These are phyloP conservation scores for Clostera curtula DNA, from an alignment of 2,888 invertebrate genomes.

Conservation along the genomic window DNA sequence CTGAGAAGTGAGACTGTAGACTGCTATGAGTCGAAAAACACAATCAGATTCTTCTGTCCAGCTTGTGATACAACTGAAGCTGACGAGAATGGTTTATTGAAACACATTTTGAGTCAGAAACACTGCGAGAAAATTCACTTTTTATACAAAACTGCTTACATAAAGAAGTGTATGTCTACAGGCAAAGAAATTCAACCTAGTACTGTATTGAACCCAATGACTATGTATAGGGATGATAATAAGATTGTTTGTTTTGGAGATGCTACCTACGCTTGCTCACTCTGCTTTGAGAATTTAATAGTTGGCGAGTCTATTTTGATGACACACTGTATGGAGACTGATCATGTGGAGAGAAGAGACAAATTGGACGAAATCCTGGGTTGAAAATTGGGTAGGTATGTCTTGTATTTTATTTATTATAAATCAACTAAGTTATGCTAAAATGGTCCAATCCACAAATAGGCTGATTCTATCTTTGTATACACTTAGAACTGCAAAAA, in stretches of 20 bases:
- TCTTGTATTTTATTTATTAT: background rate
- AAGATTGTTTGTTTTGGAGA: slow-evolving; percentile 68
- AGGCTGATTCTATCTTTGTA: too few species aligned
- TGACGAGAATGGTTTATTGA: slow-evolving; percentile 48
- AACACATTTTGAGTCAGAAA: slow-evolving; percentile 47
- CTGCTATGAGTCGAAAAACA: slow-evolving; percentile 33
- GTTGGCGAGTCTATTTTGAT: slow-evolving; percentile 59
- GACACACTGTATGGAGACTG: slow-evolving; percentile 45
- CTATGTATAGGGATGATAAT: slow-evolving; percentile 62
- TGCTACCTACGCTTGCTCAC: slow-evolving; percentile 55
- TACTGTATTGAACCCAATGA: slow-evolving; percentile 62
- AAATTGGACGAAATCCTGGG: slow-evolving; percentile 42
- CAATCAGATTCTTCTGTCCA: slow-evolving; percentile 48
- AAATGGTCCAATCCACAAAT: too few species aligned
- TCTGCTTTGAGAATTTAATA: slow-evolving; percentile 60
- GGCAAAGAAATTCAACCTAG: slow-evolving; percentile 64
- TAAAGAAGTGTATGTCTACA: slow-evolving; percentile 52
- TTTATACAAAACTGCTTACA: slow-evolving; percentile 61
- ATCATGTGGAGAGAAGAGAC: slow-evolving; percentile 44
- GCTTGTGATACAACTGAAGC: slow-evolving; percentile 40
- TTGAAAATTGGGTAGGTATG: slow-evolving; percentile 4
- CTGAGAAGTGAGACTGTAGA: slow-evolving; percentile 36
- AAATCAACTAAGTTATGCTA: too few species aligned
- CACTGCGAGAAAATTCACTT: slow-evolving; percentile 66
- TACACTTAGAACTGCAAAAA: too few species aligned